A percentile compares a stretch with the other conserved stretches of the same genome.
Evolutionary conservation across 2,113 vertebrate genomes (phyloP).

Genomic region (Pelmatolapia mariae): DNA sequence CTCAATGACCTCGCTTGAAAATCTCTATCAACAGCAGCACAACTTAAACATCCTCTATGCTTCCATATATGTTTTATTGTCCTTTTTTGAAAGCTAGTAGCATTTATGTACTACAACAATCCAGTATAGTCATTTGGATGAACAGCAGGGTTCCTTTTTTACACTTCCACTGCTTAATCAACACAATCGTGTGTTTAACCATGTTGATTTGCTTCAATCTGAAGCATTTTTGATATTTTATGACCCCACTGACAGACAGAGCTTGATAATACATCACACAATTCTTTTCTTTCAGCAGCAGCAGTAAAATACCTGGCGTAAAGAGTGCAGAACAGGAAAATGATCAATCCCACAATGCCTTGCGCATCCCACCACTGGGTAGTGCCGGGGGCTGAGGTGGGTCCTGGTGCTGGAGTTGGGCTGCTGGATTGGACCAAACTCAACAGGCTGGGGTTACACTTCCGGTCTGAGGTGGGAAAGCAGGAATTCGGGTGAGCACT

Average conservation of each 20-base stretch:
- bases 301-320: constrained; percentile 82
- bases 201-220: neutral
- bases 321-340: constrained; percentile 86
- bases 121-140: neutral
- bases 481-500: neutral
- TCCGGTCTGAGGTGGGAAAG: constrained; percentile 56
- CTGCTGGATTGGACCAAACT: constrained; percentile 50
- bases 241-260: neutral
- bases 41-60: neutral
- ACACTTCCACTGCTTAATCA: neutral
- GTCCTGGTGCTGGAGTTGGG: constrained; percentile 30
- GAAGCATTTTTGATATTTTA: neutral
- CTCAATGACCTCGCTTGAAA: neutral
- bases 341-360: constrained; percentile 81
- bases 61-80: neutral
- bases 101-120: neutral
- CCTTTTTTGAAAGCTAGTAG: neutral
- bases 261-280: neutral
- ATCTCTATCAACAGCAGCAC: neutral
- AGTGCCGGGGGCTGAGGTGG: neutral
- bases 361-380: constrained; percentile 90
- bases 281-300: neutral
- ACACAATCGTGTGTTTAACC: fast-evolving
- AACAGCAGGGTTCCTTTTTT: neutral
- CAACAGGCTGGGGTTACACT: constrained; percentile 88